phyloP scores from a whole-genome alignment of 2,888 invertebrate species.

The Chymomyza caudatula region DNA sequence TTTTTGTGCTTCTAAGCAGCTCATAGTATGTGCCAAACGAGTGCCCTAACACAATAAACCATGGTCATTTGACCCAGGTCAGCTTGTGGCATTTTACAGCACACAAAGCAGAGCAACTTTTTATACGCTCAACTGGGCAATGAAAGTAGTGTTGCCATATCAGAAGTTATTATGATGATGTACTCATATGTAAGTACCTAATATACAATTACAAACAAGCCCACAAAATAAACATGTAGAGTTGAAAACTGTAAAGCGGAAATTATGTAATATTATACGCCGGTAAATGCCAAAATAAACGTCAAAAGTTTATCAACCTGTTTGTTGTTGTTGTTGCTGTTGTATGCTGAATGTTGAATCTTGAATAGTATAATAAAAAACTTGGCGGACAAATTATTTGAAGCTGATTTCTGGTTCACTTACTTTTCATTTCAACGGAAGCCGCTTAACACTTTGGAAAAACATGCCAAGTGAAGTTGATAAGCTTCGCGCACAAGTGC shows the following conservation, averaged over 20 bases:
- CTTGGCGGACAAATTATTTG: constrained; percentile 2
- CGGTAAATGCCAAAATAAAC: not conserved
- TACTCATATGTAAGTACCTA: not conserved
- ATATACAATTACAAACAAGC: not conserved
- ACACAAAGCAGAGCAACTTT: not conserved
- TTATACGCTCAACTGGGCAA: constrained; percentile 32
- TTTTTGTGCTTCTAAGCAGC: not conserved
- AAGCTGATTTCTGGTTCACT: constrained; percentile 16
- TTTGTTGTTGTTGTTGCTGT: not conserved
- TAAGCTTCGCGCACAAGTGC: not conserved
- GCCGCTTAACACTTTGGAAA: constrained; percentile 2
- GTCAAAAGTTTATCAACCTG: constrained; percentile 21
- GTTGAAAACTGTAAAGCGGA: constrained; percentile 18
- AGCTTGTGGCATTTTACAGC: constrained; percentile 30
- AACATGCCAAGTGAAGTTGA: not conserved
- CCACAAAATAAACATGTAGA: not conserved
- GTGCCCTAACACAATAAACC: constrained; percentile 18
- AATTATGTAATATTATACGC: constrained; percentile 4
- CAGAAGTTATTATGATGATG: not conserved
- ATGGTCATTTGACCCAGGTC: constrained; percentile 31
- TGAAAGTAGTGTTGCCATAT: constrained; percentile 11
- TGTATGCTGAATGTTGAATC: not conserved
- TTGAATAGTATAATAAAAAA: not conserved
- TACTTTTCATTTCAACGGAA: constrained; percentile 20
- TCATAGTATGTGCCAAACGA: constrained; percentile 22